These are phyloP conservation scores for Ficedula albicollis DNA, from an alignment of 2,797 vertebrate genomes.

Conservation along the genomic window DNA sequence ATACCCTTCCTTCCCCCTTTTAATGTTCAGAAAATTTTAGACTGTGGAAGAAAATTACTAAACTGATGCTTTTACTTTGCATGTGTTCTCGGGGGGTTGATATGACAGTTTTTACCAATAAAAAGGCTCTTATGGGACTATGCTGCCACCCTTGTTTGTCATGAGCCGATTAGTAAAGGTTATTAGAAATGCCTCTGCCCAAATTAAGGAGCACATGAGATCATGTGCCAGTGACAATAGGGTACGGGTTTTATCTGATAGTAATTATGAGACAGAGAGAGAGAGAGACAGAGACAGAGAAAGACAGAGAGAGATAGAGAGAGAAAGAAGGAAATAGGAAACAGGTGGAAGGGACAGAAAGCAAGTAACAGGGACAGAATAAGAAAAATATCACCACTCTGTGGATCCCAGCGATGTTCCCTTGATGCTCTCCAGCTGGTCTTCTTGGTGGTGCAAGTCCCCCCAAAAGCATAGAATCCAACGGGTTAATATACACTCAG, in stretches of 20 bases:
- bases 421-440: not conserved
- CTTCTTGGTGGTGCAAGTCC: not conserved
- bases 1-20: not conserved
- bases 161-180: rapidly evolving
- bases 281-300: not conserved
- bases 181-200: not conserved
- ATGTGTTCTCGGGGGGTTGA: not conserved
- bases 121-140: not conserved
- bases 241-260: not conserved
- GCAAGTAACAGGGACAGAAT: not conserved
- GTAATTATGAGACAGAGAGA: not conserved
- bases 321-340: not conserved
- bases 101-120: not conserved
- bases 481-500: no score
- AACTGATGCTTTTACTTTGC: not conserved
- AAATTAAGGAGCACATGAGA: not conserved
- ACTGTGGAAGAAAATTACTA: not conserved
- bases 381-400: not conserved
- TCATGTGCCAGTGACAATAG: not conserved
- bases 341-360: no score
- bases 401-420: rapidly evolving
- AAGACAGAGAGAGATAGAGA: not conserved
- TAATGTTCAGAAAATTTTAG: not conserved
- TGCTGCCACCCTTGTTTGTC: not conserved
- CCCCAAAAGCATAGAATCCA: not conserved